phyloP scores from a whole-genome alignment of 2,797 vertebrate genomes.

The Semaprochilodus insignis region DNA sequence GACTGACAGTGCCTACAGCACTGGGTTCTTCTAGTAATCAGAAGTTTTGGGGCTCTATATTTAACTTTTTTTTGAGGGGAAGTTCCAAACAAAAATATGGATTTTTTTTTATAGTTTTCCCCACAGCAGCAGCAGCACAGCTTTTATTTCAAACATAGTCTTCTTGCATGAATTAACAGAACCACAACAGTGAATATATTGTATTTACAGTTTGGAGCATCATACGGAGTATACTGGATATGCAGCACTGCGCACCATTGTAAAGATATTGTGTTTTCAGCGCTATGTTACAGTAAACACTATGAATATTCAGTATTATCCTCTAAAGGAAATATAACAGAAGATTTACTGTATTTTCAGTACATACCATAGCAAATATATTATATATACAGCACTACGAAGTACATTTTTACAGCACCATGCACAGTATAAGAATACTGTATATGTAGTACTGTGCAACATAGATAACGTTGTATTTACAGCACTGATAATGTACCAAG shows the following conservation, averaged over 20 bases:
- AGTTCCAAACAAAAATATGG: constrained; percentile 21
- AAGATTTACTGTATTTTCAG: background rate
- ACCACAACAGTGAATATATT: background rate
- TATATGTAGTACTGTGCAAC: too few species aligned
- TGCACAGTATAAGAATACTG: too few species aligned
- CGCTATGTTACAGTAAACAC: background rate
- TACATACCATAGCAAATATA: background rate
- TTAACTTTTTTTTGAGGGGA: background rate
- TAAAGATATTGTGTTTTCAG: too few species aligned
- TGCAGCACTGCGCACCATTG: background rate
- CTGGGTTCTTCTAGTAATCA: constrained; percentile 36
- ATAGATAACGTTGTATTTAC: too few species aligned
- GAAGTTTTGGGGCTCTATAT: constrained; percentile 18
- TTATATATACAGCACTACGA: background rate
- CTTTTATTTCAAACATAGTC: background rate
- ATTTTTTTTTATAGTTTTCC: background rate
- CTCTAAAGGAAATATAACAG: background rate
- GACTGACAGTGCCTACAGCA: constrained; percentile 52
- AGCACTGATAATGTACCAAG: too few species aligned
- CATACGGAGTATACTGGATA: background rate
- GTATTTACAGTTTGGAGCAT: background rate
- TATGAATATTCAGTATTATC: too few species aligned
- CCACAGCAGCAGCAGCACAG: too few species aligned
- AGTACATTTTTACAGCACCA: too few species aligned
- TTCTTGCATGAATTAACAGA: background rate